Conservation (phyloP, 2,888 invertebrate species). For the Rutpela maculata region DNA sequence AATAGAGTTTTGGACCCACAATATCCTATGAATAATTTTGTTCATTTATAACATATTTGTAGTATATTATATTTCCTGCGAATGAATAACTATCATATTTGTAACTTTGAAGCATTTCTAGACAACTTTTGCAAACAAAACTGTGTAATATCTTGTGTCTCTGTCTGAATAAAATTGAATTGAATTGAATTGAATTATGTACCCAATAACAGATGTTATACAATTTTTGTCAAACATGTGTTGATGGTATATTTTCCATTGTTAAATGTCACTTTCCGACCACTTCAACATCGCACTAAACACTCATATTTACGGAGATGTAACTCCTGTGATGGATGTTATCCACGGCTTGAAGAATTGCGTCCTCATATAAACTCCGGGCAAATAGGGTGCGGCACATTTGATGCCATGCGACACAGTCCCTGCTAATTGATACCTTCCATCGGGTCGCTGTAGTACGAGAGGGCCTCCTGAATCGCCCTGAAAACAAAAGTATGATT, state of each 20-base stretch:
- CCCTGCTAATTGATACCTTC: conserved; percentile 91
- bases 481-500: conserved; percentile 74
- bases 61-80: too few species aligned
- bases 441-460: conserved; percentile 88
- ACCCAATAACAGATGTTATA: too few species aligned
- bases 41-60: too few species aligned
- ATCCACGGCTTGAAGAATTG: conserved; percentile 95
- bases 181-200: too few species aligned
- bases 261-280: neutral
- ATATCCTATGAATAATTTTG: too few species aligned
- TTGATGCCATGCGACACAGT: conserved; percentile 97
- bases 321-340: conserved; percentile 87
- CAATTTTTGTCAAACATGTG: too few species aligned
- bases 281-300: neutral
- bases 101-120: too few species aligned
- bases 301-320: conserved; percentile 44
- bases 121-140: too few species aligned
- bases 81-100: too few species aligned
- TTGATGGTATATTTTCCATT: neutral
- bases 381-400: conserved; percentile 93
- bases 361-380: conserved; percentile 95
- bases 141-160: too few species aligned
- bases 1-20: too few species aligned
- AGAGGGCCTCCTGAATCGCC: conserved; percentile 95
- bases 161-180: too few species aligned